Conservation (phyloP, 2,113 vertebrate genomes). For the Polypterus bichir region DNA sequence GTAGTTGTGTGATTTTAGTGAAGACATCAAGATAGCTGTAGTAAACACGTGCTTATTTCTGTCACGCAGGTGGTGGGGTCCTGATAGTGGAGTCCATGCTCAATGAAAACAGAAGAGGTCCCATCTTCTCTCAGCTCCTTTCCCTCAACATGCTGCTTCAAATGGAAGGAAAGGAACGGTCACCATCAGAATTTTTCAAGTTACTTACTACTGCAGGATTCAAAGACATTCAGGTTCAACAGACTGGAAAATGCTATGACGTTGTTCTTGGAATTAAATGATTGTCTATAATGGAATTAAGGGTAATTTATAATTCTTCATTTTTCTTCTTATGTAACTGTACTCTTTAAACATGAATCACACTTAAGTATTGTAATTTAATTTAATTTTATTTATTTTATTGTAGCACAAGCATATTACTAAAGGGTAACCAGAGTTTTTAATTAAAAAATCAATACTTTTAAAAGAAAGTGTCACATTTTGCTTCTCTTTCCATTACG, state of each 20-base stretch:
- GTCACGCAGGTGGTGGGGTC: slow-evolving; percentile 40
- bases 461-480: too few species aligned
- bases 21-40: too few species aligned
- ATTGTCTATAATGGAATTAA: slow-evolving; percentile 7
- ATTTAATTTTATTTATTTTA: too few species aligned
- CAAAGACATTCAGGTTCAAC: slow-evolving; percentile 36
- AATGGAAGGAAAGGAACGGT: slow-evolving; percentile 40
- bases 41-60: not conserved
- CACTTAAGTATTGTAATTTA: too few species aligned
- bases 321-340: too few species aligned
- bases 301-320: too few species aligned
- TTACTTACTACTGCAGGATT: slow-evolving; percentile 39
- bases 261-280: slow-evolving; percentile 47
- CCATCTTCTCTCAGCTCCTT: slow-evolving; percentile 43
- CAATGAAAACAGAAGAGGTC: slow-evolving; percentile 45
- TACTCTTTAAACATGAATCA: too few species aligned
- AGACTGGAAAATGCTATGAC: slow-evolving; percentile 51
- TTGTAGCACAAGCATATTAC: too few species aligned
- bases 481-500: too few species aligned
- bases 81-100: slow-evolving; percentile 49
- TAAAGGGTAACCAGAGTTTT: too few species aligned
- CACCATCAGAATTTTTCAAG: slow-evolving; percentile 35
- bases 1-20: too few species aligned
- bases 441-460: too few species aligned
- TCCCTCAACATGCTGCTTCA: slow-evolving; percentile 60